phyloP scores from a whole-genome alignment of 1,140 invertebrate species.

The Phenacoccus solenopsis region DNA sequence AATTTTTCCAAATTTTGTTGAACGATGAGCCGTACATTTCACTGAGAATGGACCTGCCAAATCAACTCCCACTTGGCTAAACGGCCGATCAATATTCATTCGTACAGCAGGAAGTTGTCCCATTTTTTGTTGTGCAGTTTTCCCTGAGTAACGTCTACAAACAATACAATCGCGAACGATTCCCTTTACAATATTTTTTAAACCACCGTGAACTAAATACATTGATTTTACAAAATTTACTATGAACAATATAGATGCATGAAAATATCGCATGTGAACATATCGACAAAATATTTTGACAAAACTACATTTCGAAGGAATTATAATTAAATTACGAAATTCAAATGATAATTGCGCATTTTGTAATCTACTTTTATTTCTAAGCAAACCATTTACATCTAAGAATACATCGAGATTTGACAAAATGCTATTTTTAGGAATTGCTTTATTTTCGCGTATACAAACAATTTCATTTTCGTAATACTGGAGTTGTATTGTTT shows the following conservation, averaged over 20 bases:
- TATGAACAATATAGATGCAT: conserved; percentile 27
- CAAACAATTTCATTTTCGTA: background rate
- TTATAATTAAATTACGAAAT: conserved; percentile 22
- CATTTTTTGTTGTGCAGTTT: conserved; percentile 27
- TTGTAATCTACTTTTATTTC: conserved; percentile 22
- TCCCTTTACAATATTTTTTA: conserved; percentile 24
- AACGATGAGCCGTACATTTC: conserved; percentile 26
- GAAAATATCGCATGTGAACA: conserved; percentile 28
- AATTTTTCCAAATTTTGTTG: conserved; percentile 29
- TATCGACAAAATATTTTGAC: conserved; percentile 30
- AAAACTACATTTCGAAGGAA: conserved; percentile 25
- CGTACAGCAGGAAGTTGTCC: conserved; percentile 29
- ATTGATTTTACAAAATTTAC: conserved; percentile 24
- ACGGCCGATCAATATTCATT: conserved; percentile 27
- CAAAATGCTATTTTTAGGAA: background rate
- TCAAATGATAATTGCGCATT: conserved; percentile 19
- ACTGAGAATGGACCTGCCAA: conserved; percentile 34
- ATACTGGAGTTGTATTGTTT: background rate
- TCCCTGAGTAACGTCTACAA: conserved; percentile 25
- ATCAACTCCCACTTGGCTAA: conserved; percentile 33
- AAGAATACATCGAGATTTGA: conserved; percentile 9
- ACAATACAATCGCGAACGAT: conserved; percentile 26
- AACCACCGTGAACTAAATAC: conserved; percentile 28
- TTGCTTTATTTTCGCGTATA: background rate
- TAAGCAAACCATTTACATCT: conserved; percentile 19